phyloP scores from a whole-genome alignment of 2,113 vertebrate species.

The Cathartes aura region DNA sequence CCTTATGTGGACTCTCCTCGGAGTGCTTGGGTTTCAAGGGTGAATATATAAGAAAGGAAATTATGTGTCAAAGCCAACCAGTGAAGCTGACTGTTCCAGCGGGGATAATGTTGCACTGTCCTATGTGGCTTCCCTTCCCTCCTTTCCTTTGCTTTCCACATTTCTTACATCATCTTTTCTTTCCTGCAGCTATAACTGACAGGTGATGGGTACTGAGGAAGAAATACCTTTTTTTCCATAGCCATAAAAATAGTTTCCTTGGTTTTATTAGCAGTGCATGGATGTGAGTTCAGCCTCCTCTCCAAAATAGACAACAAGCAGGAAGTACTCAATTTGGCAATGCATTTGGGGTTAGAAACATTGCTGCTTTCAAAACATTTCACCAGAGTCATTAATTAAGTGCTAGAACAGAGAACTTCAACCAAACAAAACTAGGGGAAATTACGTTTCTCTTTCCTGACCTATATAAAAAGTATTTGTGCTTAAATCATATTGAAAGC shows the following conservation, averaged over 20 bases:
- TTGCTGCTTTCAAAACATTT: constrained; percentile 65
- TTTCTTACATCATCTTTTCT: constrained; percentile 22
- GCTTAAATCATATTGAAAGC: constrained; percentile 60
- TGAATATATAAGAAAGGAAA: background rate
- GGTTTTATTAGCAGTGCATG: constrained; percentile 19
- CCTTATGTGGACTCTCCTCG: background rate
- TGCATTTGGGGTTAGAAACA: constrained; percentile 48
- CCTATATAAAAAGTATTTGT: constrained; percentile 26
- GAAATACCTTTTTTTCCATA: constrained; percentile 30
- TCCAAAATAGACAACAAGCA: constrained; percentile 45
- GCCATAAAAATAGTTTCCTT: constrained; percentile 42
- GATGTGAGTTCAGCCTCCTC: background rate
- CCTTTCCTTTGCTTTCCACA: background rate
- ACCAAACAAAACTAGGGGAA: constrained; percentile 49
- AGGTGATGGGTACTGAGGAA: background rate
- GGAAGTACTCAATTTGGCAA: constrained; percentile 58
- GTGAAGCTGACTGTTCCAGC: background rate
- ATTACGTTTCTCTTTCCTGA: constrained; percentile 22
- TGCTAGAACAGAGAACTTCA: constrained; percentile 29
- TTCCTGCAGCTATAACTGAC: background rate
- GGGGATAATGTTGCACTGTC: background rate
- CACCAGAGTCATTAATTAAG: constrained; percentile 67
- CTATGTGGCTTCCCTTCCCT: background rate
- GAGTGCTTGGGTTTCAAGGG: background rate
- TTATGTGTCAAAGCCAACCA: background rate